Conservation (phyloP, 2,888 invertebrate species). For the Mylabris sibirica region DNA sequence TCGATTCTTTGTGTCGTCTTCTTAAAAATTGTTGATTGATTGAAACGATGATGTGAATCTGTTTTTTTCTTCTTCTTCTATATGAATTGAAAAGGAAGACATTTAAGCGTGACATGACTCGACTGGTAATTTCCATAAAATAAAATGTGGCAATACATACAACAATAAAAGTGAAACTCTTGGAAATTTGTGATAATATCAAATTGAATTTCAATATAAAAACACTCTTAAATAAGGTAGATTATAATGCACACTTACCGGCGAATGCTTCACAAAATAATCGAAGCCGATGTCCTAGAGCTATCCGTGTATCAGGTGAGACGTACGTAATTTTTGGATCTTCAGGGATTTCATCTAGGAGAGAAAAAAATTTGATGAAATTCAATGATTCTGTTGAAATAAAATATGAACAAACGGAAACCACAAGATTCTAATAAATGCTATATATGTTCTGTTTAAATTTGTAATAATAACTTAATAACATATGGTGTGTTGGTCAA, state of each 20-base stretch:
- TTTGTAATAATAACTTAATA: not conserved
- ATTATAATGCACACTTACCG: conserved; percentile 63
- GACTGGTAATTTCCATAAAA: not conserved
- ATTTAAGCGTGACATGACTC: conserved; percentile 1
- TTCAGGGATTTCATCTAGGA: conserved; percentile 71
- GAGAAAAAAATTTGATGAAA: conserved; percentile 25
- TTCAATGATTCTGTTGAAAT: conserved; percentile 15
- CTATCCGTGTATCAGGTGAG: conserved; percentile 69
- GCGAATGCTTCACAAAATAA: conserved; percentile 82
- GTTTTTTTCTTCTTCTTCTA: not conserved
- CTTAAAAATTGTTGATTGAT: not conserved
- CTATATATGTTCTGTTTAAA: not conserved
- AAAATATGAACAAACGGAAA: conserved; percentile 3
- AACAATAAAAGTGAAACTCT: not conserved
- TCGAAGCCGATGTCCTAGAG: conserved; percentile 69
- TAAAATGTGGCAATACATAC: too few relatives aligned
- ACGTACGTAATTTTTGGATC: conserved; percentile 72
- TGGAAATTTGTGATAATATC: not conserved
- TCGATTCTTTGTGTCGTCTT: not conserved
- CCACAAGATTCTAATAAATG: not conserved
- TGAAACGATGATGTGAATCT: not conserved
- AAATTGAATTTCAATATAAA: not conserved
- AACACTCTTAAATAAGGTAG: too few relatives aligned
- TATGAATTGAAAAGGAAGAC: not conserved
- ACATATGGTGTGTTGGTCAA: not conserved